Evolutionary conservation across 2,888 invertebrate species (phyloP), one percentile per base, ranked within the genome.

Genomic region (Eilema depressum): DNA sequence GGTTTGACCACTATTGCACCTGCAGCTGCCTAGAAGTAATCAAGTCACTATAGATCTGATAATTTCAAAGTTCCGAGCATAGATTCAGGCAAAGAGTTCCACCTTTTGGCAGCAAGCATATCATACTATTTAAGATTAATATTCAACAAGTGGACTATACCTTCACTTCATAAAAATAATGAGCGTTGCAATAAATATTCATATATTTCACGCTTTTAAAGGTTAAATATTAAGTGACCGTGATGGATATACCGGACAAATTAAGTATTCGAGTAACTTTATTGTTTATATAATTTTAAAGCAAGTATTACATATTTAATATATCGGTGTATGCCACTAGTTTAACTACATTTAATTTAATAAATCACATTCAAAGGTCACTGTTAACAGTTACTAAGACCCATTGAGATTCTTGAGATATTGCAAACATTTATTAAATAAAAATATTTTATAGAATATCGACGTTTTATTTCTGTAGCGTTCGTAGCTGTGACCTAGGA

Each of bases 201-300:
- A 28, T 26, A 59, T 26, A 37, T 28, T 59, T 28, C 25, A 59
- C 59, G 59, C n/a, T 59, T 59, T 25, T 28, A 59, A 59, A 59
- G 59, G 59, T 61, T n/a, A 61, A 20, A 30, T 28, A n/a, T 20
- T 17, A n/a, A 61, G 20, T n/a, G 20, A 33, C 20, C 30, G 28
- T n/a, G 61, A 61, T 61, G 3, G 20, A 33, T n/a, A 61, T 5
- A 37, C 23, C 56, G 56, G 66, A 25, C 30, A 61, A 20, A 66
- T 30, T 37, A 57, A 56, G 28, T 56, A 65, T 66, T 66, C n/a
- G 7, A 33, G 17, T 37, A 11, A 66, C 30, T 63, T n/a, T n/a
- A n/a, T n/a, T n/a, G 3, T 64, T 28, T 5, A 10, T 30, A 11
- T 2, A 61, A 61, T 37, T 63, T 23, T 33, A 41, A 37, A 37